phyloP scores from a whole-genome alignment of 2,113 vertebrate genomes.

The Alexandromys fortis region DNA sequence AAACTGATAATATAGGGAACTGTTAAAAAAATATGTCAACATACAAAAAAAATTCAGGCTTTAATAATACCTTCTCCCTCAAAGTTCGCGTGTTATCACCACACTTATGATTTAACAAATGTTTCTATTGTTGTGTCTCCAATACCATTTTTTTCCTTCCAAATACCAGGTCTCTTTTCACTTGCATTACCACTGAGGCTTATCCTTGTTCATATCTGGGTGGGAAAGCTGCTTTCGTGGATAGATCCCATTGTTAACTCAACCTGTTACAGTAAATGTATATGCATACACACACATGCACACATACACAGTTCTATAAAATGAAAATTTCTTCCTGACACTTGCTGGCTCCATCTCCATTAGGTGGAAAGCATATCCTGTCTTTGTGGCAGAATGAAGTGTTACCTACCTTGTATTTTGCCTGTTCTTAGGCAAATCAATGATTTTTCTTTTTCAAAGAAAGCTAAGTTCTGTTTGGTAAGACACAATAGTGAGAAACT shows the following conservation, averaged over 20 bases:
- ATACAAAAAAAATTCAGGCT: neutral
- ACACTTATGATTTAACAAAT: neutral
- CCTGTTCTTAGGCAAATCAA: neutral
- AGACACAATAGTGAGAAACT: conserved; percentile 1
- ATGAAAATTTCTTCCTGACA: neutral
- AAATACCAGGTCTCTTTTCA: neutral
- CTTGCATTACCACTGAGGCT: neutral
- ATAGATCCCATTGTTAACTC: neutral
- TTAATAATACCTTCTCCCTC: neutral
- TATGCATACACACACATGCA: no score
- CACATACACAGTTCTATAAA: neutral
- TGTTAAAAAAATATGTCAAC: conserved; percentile 31
- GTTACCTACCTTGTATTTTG: neutral
- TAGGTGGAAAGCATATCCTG: neutral
- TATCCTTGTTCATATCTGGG: neutral
- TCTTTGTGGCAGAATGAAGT: neutral
- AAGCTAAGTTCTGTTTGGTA: neutral
- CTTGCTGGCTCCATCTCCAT: neutral
- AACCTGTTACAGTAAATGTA: neutral
- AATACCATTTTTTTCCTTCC: neutral
- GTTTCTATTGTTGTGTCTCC: neutral
- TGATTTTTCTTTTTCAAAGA: neutral
- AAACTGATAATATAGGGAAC: neutral
- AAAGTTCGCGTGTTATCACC: neutral
- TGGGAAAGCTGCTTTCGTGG: neutral